Conservation (phyloP, 2,113 vertebrate genomes). For the Callocephalon fimbriatum region DNA sequence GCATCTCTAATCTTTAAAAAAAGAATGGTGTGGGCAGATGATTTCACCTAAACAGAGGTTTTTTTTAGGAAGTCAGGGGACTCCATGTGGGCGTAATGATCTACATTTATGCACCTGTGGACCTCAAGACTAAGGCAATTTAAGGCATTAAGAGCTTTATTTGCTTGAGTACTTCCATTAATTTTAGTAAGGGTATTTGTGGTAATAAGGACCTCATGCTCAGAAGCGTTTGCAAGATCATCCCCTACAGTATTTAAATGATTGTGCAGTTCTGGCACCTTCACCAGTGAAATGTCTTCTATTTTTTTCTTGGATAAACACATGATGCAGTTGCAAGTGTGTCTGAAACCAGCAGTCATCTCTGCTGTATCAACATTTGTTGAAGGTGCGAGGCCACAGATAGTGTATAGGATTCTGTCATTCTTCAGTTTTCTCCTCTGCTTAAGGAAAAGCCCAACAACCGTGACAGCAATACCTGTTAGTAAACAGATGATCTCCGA, state of each 20-base stretch:
- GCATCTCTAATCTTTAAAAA: conserved; percentile 15
- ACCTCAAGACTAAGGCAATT: conserved; percentile 31
- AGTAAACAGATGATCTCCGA: neutral
- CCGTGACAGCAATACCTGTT: neutral
- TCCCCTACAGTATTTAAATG: neutral
- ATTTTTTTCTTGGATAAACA: neutral
- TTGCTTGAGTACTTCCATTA: conserved; percentile 16
- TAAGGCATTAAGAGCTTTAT: conserved; percentile 21
- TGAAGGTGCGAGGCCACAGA: neutral
- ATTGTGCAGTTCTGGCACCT: neutral
- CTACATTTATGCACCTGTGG: conserved; percentile 41
- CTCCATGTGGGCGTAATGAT: conserved; percentile 27
- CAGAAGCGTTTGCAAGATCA: neutral
- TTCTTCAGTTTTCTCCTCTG: neutral
- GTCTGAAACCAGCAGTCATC: neutral
- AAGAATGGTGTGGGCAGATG: conserved; percentile 27
- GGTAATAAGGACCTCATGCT: neutral
- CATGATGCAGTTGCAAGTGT: neutral
- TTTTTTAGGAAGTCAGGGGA: conserved; percentile 38
- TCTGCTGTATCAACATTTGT: neutral
- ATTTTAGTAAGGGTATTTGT: neutral
- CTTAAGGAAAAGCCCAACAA: neutral
- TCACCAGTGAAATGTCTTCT: neutral
- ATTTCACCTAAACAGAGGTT: conserved; percentile 33
- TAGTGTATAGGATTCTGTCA: neutral